Base-by-base conservation (phyloP, 2,113 vertebrate species). In the Sinocyclocheilus anophthalmus region DNA sequence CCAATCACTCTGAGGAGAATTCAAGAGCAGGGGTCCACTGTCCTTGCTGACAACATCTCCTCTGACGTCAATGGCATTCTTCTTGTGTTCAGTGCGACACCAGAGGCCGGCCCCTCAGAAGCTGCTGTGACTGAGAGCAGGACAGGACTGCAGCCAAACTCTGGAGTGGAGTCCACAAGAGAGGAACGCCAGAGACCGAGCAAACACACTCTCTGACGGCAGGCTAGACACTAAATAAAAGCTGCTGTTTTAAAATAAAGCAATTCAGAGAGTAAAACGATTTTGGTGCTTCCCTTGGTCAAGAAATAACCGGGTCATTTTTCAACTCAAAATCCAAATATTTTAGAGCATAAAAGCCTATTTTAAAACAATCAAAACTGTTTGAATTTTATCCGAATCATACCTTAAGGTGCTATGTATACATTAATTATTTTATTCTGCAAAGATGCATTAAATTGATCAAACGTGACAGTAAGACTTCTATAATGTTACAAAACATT, bases 41-140 rank as follows among this genome's bases (percentile, higher is more conserved):
- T 93, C 92, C 93, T 92, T 92, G 93, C 92, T 91, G 93, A 93
- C 93, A 93, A 91, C 93, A 92, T 92, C 91, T 93, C 92, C 91
- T 90, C 93, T 94, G 94, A 92, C 92, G 93, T 92, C 95, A 93
- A 93, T 92, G 91, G 90, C 94, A 90, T 93, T 91, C 94, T 94
- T 93, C 95, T 95, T 91, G 72, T 93, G 89, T 93, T 92, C 87
- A 90, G 92, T 92, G 92, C 92, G 90, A 94, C 95, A 95, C 93
- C 94, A 92, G 91, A 94, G 95, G 94, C 91, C 94, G 91, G 91
- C 90, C 89, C 91, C 77, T 91, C 90, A n/a, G 93, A 92, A 93
- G 75, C 76, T 86, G 84, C 87, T 84, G 57, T 12, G 45, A 50
- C 90, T 33, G 93, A 92, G 93, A 92, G 76, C 70, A 89, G 3